Evolutionary conservation across 1,140 invertebrate species (phyloP).

Genomic region (Brachionus rotundiformis): DNA sequence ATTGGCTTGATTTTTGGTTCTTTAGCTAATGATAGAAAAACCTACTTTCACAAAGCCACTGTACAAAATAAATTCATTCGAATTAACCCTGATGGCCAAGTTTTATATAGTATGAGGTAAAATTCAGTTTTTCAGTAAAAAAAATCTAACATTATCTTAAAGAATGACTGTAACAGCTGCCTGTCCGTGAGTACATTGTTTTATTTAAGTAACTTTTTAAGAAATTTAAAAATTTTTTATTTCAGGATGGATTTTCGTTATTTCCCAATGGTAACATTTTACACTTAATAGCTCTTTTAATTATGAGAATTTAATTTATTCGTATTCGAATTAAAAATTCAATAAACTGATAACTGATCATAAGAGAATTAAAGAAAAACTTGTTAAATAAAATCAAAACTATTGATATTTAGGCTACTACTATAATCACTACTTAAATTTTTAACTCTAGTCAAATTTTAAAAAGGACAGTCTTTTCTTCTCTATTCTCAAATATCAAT

Average conservation of each 20-base stretch:
- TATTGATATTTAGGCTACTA: too few relatives aligned
- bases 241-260: constrained; percentile 71
- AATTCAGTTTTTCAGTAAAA: background rate
- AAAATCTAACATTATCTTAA: constrained; percentile 56
- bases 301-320: background rate
- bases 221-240: background rate
- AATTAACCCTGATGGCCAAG: constrained; percentile 65
- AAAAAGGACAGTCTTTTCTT: too few relatives aligned
- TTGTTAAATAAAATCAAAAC: too few relatives aligned
- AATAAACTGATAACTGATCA: too few relatives aligned
- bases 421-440: too few relatives aligned
- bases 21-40: constrained; percentile 94
- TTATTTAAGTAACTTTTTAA: background rate
- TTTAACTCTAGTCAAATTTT: too few relatives aligned
- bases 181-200: constrained; percentile 76
- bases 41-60: constrained; percentile 94
- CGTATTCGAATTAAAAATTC: too few relatives aligned
- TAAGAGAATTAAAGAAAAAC: too few relatives aligned
- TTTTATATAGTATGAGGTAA: constrained; percentile 63
- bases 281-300: background rate
- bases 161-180: constrained; percentile 94
- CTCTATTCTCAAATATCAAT: too few relatives aligned
- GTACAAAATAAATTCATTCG: constrained; percentile 72
- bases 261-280: constrained; percentile 70
- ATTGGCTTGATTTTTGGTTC: too few relatives aligned